phyloP scores from a whole-genome alignment of 2,113 vertebrate species.

The Aegithalos caudatus region DNA sequence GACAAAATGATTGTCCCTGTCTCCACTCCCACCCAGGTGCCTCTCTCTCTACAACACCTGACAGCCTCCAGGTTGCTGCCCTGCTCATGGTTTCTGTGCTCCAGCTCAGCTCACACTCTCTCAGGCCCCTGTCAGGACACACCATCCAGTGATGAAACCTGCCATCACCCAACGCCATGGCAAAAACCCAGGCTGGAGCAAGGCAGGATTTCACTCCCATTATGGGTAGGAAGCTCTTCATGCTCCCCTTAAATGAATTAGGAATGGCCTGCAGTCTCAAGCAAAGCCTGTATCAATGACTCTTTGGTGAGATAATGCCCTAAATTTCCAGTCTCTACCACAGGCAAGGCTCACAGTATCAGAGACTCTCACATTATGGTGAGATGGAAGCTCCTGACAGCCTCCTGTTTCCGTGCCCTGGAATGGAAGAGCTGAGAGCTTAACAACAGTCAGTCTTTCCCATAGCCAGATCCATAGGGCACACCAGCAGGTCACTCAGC shows the following conservation, averaged over 20 bases:
- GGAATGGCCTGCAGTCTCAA: not conserved
- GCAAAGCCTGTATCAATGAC: not conserved
- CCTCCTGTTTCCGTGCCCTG: not conserved
- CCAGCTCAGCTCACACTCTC: not conserved
- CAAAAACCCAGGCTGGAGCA: not conserved
- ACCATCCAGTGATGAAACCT: not conserved
- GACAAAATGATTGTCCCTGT: not conserved
- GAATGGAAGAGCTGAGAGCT: not conserved
- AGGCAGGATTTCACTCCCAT: not conserved
- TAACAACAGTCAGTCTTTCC: not conserved
- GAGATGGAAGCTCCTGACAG: not conserved
- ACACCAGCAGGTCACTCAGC: not conserved
- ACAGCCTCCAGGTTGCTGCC: not conserved
- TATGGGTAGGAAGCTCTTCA: not conserved
- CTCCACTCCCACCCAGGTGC: not conserved
- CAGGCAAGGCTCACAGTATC: rapidly evolving
- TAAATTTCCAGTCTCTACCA: not conserved
- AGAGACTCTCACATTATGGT: rapidly evolving
- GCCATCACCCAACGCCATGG: rapidly evolving
- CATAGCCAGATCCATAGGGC: not conserved
- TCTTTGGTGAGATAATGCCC: not conserved
- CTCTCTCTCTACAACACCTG: not conserved
- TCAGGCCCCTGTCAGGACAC: not conserved
- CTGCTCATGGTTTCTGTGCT: not conserved
- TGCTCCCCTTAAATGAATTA: not conserved